Conservation (phyloP, 1,140 invertebrate species). For the Hyposmocoma kahamanoa region DNA sequence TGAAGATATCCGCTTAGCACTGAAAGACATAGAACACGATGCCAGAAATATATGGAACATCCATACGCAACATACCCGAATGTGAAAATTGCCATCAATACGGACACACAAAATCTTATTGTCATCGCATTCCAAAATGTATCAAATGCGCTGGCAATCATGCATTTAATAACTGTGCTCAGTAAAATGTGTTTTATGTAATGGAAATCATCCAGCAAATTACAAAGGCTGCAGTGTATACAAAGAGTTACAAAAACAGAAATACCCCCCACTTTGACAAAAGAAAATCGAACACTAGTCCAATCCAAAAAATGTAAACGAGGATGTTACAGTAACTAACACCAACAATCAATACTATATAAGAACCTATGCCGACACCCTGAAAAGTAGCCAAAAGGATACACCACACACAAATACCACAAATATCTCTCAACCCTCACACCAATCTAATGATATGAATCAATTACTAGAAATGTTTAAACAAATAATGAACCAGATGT, state of each 20-base stretch:
- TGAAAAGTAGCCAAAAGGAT: neutral
- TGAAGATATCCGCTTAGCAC: conserved; percentile 12
- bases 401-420: neutral
- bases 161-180: conserved; percentile 10
- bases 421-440: neutral
- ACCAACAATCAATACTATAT: too few species aligned
- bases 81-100: conserved; percentile 41
- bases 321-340: too few species aligned
- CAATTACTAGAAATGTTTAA: neutral
- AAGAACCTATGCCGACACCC: neutral
- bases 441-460: too few species aligned
- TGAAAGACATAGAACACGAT: conserved; percentile 5
- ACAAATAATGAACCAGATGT: conserved; percentile 12
- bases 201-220: conserved; percentile 16
- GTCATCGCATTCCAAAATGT: conserved; percentile 25
- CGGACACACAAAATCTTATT: conserved; percentile 36
- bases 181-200: conserved; percentile 6
- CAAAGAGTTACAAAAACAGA: conserved; percentile 10
- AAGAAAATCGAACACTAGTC: neutral
- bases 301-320: neutral
- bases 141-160: conserved; percentile 41
- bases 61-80: conserved; percentile 27
- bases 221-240: conserved; percentile 23
- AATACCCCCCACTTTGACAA: neutral
- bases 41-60: conserved; percentile 9